A percentile compares a stretch with the other conserved stretches of the same genome.
phyloP scores from a whole-genome alignment of 2,797 vertebrate genomes.

The Phoxinus dragarum region DNA sequence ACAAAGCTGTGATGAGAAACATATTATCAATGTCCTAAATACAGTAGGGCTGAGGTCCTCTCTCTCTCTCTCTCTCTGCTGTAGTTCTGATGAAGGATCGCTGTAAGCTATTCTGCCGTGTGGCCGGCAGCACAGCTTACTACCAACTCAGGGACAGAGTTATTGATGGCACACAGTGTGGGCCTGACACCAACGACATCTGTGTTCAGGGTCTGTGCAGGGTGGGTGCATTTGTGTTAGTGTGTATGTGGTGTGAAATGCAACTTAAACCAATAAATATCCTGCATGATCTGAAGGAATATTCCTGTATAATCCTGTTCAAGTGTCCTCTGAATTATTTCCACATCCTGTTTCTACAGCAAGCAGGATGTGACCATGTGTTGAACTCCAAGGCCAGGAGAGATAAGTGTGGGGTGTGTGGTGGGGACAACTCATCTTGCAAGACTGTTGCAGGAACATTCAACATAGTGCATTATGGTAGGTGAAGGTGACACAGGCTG shows the following conservation, averaged over 20 bases:
- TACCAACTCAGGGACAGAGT: constrained; percentile 98
- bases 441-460: constrained; percentile 94
- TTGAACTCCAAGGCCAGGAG: constrained; percentile 98
- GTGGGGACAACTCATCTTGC: constrained; percentile 98
- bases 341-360: constrained; percentile 78
- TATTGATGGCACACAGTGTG: constrained; percentile 93
- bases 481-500: constrained; percentile 71
- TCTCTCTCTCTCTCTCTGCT: constrained; percentile 31
- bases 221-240: constrained; percentile 74
- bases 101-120: constrained; percentile 97
- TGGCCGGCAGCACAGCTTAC: constrained; percentile 93
- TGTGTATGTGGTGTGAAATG: not conserved
- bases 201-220: constrained; percentile 98
- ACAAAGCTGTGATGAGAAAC: constrained; percentile 5
- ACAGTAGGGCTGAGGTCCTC: not conserved
- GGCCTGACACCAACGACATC: constrained; percentile 97
- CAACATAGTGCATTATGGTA: constrained; percentile 96
- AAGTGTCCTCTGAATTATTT: constrained; percentile 22
- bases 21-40: constrained; percentile 6
- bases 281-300: not conserved
- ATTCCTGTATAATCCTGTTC: not conserved
- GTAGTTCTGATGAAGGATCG: constrained; percentile 98
- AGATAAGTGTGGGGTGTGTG: constrained; percentile 98
- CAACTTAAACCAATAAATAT: not conserved
- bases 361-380: constrained; percentile 99